Evolutionary conservation across 2,797 vertebrate genomes (phyloP), one percentile per base, ranked within the genome.

Genomic region (Podargus strigoides): DNA sequence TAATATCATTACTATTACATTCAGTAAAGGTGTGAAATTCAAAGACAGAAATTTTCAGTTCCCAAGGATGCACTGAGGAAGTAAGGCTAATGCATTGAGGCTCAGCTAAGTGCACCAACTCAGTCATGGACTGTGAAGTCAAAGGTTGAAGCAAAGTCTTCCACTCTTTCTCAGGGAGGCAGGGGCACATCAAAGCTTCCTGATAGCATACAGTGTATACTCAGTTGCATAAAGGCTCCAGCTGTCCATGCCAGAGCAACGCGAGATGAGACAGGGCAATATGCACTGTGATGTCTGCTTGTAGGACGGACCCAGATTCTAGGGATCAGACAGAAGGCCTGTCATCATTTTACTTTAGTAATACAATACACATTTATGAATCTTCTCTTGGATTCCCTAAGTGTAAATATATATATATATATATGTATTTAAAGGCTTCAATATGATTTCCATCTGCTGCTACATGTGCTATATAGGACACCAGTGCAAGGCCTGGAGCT

Each of bases 251-350:
- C 20, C 34, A 73, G n/a, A 12, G 7, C 30, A 42, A 36, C 1
- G 4, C 0, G 3, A 88, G 52, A 42, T 16, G n/a, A 74, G 24
- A 53, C 12, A 27, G 18, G 22, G 42, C 20, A 56, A 70, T 20
- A 24, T 3, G 15, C 4, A 9, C 23, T 75, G 27, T 14, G 44
- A 39, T 2, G 1, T 62, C 47, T 68, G 44, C 28, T 60, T 0
- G 0, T 5, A 32, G n/a, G 32, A 77, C 3, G 28, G 59, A 78
- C 12, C 8, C 2, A 2, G 55, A 11, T 18, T 19, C 21, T 24
- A n/a, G 14, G 28, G 17, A n/a, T 69, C 55, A 63, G 58, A 14
- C 3, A 24, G 17, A 0, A 0, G 3, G 6, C 19, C 42, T 41
- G 3, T 30, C 6, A 11, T 63, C 24, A 13, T 52, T 60, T 56